Conservation (phyloP, 2,888 invertebrate species). For the Brenthis hecate region DNA sequence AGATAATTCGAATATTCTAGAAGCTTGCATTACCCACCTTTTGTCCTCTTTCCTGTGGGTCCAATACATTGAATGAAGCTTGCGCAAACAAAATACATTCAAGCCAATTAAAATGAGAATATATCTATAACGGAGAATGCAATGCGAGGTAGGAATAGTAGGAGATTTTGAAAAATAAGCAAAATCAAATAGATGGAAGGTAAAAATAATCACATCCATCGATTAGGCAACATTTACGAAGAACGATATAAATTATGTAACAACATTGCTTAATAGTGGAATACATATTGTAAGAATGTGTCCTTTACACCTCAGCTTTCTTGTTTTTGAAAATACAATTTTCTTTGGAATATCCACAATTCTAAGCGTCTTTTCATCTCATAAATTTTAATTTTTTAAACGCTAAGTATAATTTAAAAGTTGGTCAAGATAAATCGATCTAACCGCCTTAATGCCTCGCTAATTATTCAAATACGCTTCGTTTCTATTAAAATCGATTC, state of each 20-base stretch:
- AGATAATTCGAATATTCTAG: conserved; percentile 27
- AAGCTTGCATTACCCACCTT: conserved; percentile 71
- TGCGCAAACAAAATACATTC: conserved; percentile 80
- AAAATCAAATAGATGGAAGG: neutral
- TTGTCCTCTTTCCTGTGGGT: conserved; percentile 71
- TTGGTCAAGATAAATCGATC: neutral
- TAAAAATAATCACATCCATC: neutral
- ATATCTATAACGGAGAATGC: conserved; percentile 29
- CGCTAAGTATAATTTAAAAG: too few relatives aligned
- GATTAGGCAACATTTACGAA: too few relatives aligned
- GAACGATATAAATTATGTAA: neutral
- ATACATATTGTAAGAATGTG: neutral
- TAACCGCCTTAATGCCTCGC: neutral
- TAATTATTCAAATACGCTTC: neutral
- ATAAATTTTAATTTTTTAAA: too few relatives aligned
- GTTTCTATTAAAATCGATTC: conserved; percentile 1
- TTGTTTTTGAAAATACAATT: neutral
- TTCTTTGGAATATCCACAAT: neutral
- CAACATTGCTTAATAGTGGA: neutral
- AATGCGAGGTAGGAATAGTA: neutral
- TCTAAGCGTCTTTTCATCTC: neutral
- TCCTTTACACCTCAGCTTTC: too few relatives aligned
- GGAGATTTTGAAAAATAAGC: conserved; percentile 14
- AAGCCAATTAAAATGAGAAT: conserved; percentile 78
- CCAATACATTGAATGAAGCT: conserved; percentile 78